Evolutionary conservation across 2,113 vertebrate genomes (phyloP).

Genomic region (Saccopteryx bilineata): DNA sequence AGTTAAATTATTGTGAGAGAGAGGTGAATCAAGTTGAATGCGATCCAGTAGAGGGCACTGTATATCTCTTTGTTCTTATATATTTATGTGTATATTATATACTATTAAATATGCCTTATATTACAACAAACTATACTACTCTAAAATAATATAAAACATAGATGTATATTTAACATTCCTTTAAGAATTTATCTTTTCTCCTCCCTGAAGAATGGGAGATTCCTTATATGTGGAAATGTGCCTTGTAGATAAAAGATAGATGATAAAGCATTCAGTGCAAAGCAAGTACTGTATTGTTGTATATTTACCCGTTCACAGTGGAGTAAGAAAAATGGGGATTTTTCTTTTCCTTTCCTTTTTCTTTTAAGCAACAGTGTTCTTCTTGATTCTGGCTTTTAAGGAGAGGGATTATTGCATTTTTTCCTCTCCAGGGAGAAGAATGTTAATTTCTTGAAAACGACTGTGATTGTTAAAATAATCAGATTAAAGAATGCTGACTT

Average conservation of each 20-base stretch:
- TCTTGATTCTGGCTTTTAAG: slow-evolving; percentile 8
- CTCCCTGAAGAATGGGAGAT: background rate
- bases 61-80: slow-evolving; percentile 72
- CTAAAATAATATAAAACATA: background rate
- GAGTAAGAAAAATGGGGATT: background rate
- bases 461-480: background rate
- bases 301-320: background rate
- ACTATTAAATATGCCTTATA: slow-evolving; percentile 20
- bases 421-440: background rate
- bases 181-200: background rate
- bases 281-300: background rate
- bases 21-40: background rate
- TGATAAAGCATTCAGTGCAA: background rate
- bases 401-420: background rate
- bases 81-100: slow-evolving; percentile 21
- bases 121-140: background rate
- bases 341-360: background rate
- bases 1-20: background rate
- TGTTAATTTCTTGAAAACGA: slow-evolving; percentile 12
- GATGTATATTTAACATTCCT: background rate
- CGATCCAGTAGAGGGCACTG: slow-evolving; percentile 81
- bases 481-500: background rate
- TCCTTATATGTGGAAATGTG: background rate
- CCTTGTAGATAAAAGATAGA: background rate
- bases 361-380: background rate